Conservation (phyloP, 2,797 vertebrate genomes). For the Esox lucius region DNA sequence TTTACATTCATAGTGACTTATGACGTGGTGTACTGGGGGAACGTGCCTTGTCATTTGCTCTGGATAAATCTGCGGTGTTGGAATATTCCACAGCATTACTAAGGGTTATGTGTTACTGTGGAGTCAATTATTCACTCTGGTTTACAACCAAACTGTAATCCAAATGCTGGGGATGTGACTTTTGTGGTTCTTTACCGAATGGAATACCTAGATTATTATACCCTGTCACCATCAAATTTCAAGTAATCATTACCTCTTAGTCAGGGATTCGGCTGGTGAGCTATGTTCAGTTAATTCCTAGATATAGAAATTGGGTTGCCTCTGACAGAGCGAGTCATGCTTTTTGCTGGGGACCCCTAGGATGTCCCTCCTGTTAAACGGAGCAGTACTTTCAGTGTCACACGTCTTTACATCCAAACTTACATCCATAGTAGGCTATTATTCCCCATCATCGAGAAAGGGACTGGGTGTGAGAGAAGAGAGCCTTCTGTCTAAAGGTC, state of each 20-base stretch:
- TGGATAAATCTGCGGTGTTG: conserved; percentile 45
- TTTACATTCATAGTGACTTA: conserved; percentile 63
- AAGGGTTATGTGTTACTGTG: conserved; percentile 51
- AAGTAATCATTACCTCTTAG: neutral
- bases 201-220: conserved; percentile 6
- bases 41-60: conserved; percentile 46
- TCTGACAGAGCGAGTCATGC: neutral
- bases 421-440: neutral
- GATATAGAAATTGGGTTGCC: neutral
- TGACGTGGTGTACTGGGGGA: conserved; percentile 41
- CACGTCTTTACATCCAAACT: neutral
- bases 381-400: neutral
- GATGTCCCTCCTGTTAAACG: neutral
- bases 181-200: neutral
- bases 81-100: conserved; percentile 47
- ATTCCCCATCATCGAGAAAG: neutral
- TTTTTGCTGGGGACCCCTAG: neutral
- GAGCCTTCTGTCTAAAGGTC: too few relatives aligned
- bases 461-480: neutral
- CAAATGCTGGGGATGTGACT: conserved; percentile 9
- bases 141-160: conserved; percentile 44
- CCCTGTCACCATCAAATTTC: too few relatives aligned
- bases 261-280: neutral
- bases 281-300: neutral
- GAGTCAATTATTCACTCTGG: conserved; percentile 42